Conservation (phyloP, 2,797 vertebrate species). For the Saxicola maurus region DNA sequence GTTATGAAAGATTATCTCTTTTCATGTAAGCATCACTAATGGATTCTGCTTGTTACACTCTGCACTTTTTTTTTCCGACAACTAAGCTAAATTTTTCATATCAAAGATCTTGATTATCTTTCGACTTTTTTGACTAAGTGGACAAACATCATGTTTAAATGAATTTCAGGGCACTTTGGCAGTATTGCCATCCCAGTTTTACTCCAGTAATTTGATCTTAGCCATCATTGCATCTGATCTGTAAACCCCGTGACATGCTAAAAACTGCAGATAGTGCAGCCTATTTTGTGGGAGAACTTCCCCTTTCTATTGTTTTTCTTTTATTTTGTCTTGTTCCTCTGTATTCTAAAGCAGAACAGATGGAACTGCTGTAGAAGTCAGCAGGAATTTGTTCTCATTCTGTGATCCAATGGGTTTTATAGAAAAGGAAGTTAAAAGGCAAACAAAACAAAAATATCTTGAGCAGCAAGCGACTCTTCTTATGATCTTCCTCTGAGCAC, state of each 20-base stretch:
- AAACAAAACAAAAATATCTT: background rate
- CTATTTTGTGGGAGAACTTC: background rate
- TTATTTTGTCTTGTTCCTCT: background rate
- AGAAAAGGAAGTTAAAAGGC: background rate
- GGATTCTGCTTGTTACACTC: background rate
- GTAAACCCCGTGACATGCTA: background rate
- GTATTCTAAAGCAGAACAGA: background rate
- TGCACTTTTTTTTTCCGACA: background rate
- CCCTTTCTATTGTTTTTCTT: background rate
- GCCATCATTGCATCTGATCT: background rate
- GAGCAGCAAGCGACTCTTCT: background rate
- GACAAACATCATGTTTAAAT: background rate
- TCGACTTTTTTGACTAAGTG: background rate
- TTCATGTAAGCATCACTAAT: background rate
- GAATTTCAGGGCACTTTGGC: background rate
- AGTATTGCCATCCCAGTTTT: background rate
- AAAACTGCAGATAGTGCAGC: background rate
- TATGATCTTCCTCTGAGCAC: background rate
- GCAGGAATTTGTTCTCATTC: background rate
- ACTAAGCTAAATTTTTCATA: background rate
- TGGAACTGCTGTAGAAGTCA: background rate
- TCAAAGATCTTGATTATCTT: background rate
- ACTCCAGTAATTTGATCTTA: background rate
- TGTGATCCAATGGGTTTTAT: background rate
- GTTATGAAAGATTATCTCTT: background rate